Conservation (phyloP, 2,113 vertebrate species). For the Callaeas wilsoni region DNA sequence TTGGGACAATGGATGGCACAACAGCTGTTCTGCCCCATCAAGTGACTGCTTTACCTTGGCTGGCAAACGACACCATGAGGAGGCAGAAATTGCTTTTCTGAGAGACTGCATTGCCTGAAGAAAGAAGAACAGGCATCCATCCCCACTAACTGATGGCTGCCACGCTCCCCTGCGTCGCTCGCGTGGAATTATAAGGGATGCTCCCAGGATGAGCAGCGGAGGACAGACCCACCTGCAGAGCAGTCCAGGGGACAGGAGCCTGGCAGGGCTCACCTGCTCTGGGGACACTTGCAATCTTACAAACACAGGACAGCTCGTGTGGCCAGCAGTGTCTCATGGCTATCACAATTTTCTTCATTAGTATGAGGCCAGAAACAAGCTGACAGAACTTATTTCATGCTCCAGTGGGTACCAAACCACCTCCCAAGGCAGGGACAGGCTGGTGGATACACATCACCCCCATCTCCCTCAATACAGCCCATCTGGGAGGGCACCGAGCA, state of each 20-base stretch:
- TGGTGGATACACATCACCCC: background rate
- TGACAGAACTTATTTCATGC: background rate
- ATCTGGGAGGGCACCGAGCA: background rate
- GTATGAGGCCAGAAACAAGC: background rate
- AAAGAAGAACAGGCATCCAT: background rate
- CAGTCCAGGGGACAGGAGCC: background rate
- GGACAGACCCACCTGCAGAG: background rate
- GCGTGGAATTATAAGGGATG: accelerated
- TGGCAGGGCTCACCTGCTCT: background rate
- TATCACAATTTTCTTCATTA: background rate
- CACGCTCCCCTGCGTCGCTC: background rate
- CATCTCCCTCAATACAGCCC: background rate
- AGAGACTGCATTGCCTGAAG: background rate
- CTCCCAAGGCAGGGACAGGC: background rate
- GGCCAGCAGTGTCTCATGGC: background rate
- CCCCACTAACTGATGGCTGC: background rate
- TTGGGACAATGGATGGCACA: accelerated
- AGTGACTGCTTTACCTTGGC: background rate
- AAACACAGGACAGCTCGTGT: background rate
- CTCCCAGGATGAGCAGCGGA: background rate
- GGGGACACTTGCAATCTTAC: background rate
- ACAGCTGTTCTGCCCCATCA: background rate
- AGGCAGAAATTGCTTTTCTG: background rate
- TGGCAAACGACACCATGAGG: background rate
- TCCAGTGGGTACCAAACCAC: background rate